Base-by-base conservation (phyloP, 1,140 invertebrate genomes). In the Triops longicaudatus region DNA sequence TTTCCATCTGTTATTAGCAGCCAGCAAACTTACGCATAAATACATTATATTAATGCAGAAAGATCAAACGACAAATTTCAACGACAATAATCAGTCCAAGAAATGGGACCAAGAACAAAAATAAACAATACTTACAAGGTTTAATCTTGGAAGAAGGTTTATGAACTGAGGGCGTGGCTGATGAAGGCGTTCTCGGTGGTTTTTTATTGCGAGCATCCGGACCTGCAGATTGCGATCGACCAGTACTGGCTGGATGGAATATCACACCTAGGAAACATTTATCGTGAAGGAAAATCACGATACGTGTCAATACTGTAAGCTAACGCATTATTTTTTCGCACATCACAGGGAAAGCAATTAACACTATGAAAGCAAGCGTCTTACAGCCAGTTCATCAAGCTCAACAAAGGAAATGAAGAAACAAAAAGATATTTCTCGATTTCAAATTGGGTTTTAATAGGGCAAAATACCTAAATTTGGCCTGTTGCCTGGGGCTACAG, bases 151-250 rank as follows among this genome's bases (percentile, higher is more conserved):
- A 44, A 43, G 76, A 41, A 37, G 72, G 37, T 77, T 77, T 26
- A 77, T 44, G 43, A 22, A 63, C 28, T 50, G 37, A 73, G 76
- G 26, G 43, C 76, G 76, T 73, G 22, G 26, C 72, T 43, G 63
- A 42, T 17, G 76, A 73, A 63, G 50, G 50, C n/a, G 50, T 63
- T 63, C 14, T 17, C 17, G 41, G 28, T 31, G 76, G 37, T 77
- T 77, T 76, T 17, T 43, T 43, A 37, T 42, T 73, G 50, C 76
- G 76, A 74, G 81, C 81, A 78, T 84, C 84, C 12, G 89, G 90
- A 77, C 90, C 90, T 79, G 90, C 88, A 71, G 90, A 91, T 83
- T 91, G 90, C 26, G 90, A 91, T 79, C 90, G 88, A 81, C 87
- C 90, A 82, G 79, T 22, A 74, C 78, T 72, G 26, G 78, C 50